Evolutionary conservation across 2,888 invertebrate species (phyloP).

Genomic region (Habrosyne pyritoides): DNA sequence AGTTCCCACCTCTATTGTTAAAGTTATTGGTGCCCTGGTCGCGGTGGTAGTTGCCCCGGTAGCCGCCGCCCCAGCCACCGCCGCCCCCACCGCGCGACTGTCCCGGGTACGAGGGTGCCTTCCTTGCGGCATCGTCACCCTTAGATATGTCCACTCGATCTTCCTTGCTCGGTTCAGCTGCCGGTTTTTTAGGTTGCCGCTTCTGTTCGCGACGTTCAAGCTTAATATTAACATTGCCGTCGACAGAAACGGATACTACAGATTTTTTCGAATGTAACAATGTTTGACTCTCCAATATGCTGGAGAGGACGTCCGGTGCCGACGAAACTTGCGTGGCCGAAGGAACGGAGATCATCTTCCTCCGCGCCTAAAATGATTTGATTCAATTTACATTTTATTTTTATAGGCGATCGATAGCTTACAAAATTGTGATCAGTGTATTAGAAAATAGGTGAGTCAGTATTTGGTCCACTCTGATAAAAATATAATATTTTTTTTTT

Average conservation of each 20-base stretch:
- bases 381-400: not conserved
- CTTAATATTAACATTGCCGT: conserved; percentile 85
- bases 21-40: conserved; percentile 80
- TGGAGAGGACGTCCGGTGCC: conserved; percentile 86
- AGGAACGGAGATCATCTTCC: conserved; percentile 74
- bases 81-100: conserved; percentile 73
- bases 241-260: conserved; percentile 82
- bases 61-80: conserved; percentile 74
- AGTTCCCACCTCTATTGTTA: conserved; percentile 68
- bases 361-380: conserved; percentile 59
- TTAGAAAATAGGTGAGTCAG: no score
- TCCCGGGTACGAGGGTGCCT: conserved; percentile 87
- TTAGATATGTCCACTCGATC: conserved; percentile 50
- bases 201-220: conserved; percentile 37
- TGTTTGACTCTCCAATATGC: conserved; percentile 88
- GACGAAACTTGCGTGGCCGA: conserved; percentile 68
- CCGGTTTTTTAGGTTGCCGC: conserved; percentile 13
- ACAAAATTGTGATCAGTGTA: no score
- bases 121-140: conserved; percentile 55
- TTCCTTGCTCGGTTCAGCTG: conserved; percentile 12
- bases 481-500: no score
- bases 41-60: conserved; percentile 46
- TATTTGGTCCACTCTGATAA: no score
- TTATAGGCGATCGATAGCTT: no score
- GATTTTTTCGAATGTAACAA: conserved; percentile 87